Conservation (phyloP, 1,140 invertebrate species). For the Luehdorfia chinensis region DNA sequence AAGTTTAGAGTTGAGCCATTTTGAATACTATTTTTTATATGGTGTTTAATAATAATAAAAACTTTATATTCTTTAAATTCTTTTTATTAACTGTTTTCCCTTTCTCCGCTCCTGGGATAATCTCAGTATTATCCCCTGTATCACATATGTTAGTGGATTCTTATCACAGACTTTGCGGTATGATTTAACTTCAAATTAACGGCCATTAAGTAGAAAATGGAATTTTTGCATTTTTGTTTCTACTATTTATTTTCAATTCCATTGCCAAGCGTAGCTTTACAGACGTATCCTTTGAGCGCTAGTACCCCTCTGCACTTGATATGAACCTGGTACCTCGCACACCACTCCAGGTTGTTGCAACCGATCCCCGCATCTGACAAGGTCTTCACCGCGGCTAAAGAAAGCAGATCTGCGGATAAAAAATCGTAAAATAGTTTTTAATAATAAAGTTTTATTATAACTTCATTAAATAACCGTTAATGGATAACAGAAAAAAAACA, state of each 20-base stretch:
- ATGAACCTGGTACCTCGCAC: constrained; percentile 89
- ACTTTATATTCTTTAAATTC: too few relatives aligned
- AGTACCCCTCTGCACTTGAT: constrained; percentile 94
- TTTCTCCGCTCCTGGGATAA: too few relatives aligned
- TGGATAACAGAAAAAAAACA: too few relatives aligned
- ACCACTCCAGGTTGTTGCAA: constrained; percentile 81
- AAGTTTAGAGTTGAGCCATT: too few relatives aligned
- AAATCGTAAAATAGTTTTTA: neutral
- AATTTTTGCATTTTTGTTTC: neutral
- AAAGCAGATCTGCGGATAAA: constrained; percentile 65
- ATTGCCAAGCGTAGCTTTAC: constrained; percentile 49
- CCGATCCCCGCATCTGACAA: constrained; percentile 54
- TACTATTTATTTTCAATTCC: constrained; percentile 18
- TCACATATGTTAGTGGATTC: constrained; percentile 5
- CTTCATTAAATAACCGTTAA: too few relatives aligned
- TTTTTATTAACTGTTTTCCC: too few relatives aligned
- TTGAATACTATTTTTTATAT: too few relatives aligned
- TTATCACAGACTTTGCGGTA: constrained; percentile 13
- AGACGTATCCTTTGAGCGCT: constrained; percentile 87
- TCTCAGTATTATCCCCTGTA: neutral
- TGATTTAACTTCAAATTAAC: neutral
- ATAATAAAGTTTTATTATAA: too few relatives aligned
- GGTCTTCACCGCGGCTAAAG: constrained; percentile 55
- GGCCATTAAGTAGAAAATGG: neutral
- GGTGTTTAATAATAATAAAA: too few relatives aligned